A percentile compares a stretch with the other conserved stretches of the same genome.
Evolutionary conservation across 2,888 invertebrate species (phyloP).

Genomic region (Drosophila eohydei): DNA sequence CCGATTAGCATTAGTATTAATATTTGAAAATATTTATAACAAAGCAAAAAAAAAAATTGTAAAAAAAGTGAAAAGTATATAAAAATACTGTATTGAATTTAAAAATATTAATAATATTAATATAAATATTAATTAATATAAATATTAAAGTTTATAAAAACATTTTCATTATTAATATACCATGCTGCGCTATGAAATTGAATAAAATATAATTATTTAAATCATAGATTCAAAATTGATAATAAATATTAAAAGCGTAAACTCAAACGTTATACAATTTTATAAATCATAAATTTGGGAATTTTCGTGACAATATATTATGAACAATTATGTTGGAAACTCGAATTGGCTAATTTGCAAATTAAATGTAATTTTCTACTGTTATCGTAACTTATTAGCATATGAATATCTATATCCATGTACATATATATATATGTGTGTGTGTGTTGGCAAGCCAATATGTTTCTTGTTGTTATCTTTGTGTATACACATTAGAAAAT

Average conservation of each 20-base stretch:
- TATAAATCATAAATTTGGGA: not conserved
- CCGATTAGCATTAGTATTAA: too few relatives aligned
- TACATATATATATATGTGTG: not conserved
- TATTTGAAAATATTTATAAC: too few relatives aligned
- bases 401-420: not conserved
- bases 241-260: not conserved
- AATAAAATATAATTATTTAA: not conserved
- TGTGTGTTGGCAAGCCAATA: conserved; percentile 6
- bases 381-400: conserved; percentile 15
- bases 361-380: conserved; percentile 8
- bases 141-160: too few relatives aligned
- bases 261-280: not conserved
- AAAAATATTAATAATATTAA: too few relatives aligned
- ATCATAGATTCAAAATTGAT: not conserved
- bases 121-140: too few relatives aligned
- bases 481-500: conserved; percentile 48
- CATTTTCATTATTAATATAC: not conserved
- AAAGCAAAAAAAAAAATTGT: too few relatives aligned
- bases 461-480: conserved; percentile 32
- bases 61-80: too few relatives aligned
- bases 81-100: too few relatives aligned
- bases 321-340: not conserved
- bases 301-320: not conserved
- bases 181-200: not conserved
- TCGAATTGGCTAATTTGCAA: conserved; percentile 3